A percentile compares a stretch with the other conserved stretches of the same genome.
phyloP scores from a whole-genome alignment of 2,888 invertebrate species.

The Eumerus sabulonum region DNA sequence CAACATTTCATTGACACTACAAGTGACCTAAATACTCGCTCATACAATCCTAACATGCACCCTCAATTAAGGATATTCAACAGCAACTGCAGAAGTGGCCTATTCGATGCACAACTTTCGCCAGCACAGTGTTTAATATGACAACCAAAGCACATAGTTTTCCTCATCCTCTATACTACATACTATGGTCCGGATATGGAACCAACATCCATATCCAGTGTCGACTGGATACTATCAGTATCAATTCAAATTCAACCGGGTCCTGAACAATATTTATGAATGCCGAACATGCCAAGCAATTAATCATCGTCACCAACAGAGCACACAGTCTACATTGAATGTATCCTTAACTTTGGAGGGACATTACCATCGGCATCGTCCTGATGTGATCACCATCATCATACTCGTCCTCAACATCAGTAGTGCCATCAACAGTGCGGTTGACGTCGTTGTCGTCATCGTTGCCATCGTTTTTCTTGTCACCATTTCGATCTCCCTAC shows the following conservation, averaged over 20 bases:
- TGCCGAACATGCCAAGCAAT: constrained; percentile 67
- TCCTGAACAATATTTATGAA: constrained; percentile 66
- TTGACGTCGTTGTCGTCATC: constrained; percentile 19
- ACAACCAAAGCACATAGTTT: constrained; percentile 40
- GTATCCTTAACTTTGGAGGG: constrained; percentile 10
- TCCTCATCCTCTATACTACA: no score
- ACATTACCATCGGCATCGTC: constrained; percentile 8
- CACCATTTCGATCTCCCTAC: constrained; percentile 15
- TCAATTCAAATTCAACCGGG: constrained; percentile 65
- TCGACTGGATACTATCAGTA: constrained; percentile 49
- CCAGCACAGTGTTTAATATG: constrained; percentile 33
- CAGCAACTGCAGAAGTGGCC: constrained; percentile 44
- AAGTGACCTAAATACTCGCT: constrained; percentile 58
- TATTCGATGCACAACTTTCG: constrained; percentile 41
- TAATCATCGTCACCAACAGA: constrained; percentile 62
- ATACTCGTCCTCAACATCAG: constrained; percentile 35
- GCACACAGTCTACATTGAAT: constrained; percentile 43
- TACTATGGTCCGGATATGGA: constrained; percentile 3
- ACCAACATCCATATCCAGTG: constrained; percentile 9
- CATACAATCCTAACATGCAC: constrained; percentile 48
- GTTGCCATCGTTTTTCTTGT: constrained; percentile 21
- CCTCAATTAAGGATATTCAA: constrained; percentile 61
- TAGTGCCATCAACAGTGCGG: constrained; percentile 23
- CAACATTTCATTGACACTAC: constrained; percentile 18
- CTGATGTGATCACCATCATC: constrained; percentile 20